Evolutionary conservation across 2,113 vertebrate species (phyloP).

Genomic region (Rhagologus leucostigma): DNA sequence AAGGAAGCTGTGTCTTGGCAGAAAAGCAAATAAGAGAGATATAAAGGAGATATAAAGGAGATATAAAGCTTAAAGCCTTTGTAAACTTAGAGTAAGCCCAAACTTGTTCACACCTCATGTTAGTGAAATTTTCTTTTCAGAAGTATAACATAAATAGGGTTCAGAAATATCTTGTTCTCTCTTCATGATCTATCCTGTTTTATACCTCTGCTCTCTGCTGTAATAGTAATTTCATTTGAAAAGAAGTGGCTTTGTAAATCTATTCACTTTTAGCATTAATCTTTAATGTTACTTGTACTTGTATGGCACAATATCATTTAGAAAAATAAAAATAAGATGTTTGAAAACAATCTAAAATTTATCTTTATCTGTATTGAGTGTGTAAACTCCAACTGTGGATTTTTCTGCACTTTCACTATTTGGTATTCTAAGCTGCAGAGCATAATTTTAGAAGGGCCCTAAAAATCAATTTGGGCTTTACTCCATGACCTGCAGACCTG

Average conservation of each 20-base stretch:
- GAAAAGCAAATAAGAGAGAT: not conserved
- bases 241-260: not conserved
- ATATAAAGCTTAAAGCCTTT: not conserved
- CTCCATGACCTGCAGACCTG: not conserved
- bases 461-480: not conserved
- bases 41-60: not conserved
- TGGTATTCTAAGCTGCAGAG: not conserved
- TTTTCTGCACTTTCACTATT: not conserved
- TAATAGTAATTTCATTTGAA: not conserved
- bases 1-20: not conserved
- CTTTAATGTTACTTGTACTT: not conserved
- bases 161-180: not conserved
- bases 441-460: not conserved
- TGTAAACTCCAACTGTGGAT: not conserved
- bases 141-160: not conserved
- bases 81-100: not conserved
- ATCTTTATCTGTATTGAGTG: not conserved
- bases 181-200: not conserved
- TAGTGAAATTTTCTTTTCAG: not conserved
- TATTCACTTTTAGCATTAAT: not conserved
- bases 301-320: not conserved
- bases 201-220: not conserved
- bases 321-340: not conserved
- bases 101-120: not conserved
- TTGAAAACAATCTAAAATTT: not conserved